Percentiles rank a stretch among this genome's conserved stretches.
Conservation (phyloP, 2,888 invertebrate genomes). For the Ectemnius lituratus region DNA sequence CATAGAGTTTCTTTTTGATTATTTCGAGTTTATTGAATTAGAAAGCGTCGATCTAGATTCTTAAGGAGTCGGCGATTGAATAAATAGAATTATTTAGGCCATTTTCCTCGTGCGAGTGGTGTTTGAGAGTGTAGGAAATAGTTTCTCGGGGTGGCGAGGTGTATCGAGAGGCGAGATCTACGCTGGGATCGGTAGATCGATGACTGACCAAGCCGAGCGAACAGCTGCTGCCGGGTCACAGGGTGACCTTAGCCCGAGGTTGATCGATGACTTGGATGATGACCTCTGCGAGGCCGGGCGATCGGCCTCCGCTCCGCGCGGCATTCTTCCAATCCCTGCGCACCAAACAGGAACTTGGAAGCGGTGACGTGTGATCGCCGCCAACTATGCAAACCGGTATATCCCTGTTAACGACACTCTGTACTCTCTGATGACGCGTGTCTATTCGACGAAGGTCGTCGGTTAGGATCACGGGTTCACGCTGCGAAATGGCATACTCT, state of each 20-base stretch:
- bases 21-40: too few relatives aligned
- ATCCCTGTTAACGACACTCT: slow-evolving; percentile 38
- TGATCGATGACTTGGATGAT: slow-evolving; percentile 74
- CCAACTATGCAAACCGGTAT: slow-evolving; percentile 57
- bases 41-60: too few relatives aligned
- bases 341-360: slow-evolving; percentile 48
- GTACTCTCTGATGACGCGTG: slow-evolving; percentile 35
- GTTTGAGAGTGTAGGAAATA: slow-evolving; percentile 11
- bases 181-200: slow-evolving; percentile 72
- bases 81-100: slow-evolving; percentile 16
- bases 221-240: slow-evolving; percentile 73
- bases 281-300: slow-evolving; percentile 60
- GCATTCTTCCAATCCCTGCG: slow-evolving; percentile 52
- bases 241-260: slow-evolving; percentile 69
- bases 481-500: slow-evolving; percentile 7
- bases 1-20: too few relatives aligned
- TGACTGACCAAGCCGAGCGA: slow-evolving; percentile 70
- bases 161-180: slow-evolving; percentile 69
- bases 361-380: slow-evolving; percentile 52
- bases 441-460: slow-evolving; percentile 1
- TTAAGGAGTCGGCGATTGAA: not conserved
- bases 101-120: not conserved
- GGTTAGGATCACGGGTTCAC: not conserved
- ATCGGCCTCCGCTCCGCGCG: slow-evolving; percentile 45
- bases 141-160: slow-evolving; percentile 44